Base-by-base conservation (phyloP, 2,113 vertebrate genomes). In the Rostratula benghalensis region DNA sequence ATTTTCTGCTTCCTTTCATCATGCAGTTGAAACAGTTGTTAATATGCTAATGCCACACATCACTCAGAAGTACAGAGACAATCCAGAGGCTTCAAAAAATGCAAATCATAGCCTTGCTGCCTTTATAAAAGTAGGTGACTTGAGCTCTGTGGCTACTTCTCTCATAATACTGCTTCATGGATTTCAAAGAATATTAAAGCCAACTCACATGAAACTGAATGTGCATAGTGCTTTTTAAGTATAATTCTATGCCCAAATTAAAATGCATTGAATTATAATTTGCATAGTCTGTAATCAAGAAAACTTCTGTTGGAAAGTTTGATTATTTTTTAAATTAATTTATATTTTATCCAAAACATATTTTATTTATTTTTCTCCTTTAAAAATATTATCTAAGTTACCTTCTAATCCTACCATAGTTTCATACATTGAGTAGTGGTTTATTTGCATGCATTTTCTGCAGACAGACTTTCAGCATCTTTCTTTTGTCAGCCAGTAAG, bases 31-130 rank as follows among this genome's bases (percentile, higher is more conserved):
- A 98, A 99, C 99, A 0, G 98, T 99, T 94, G 99, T 99, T 83
- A 99, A 99, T 92, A 99, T 99, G 99, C 97, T 99, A 92, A 99
- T 99, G 98, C 99, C 99, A 18, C 99, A 99, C 96, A 99, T 99
- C 96, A 99, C 99, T 54, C 99, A 99, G 97, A 99, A 99, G 94
- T 99, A 99, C 96, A 99, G 99, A 95, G 99, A 99, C 97, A 99
- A 99, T 97, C 98, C 99, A 57, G 99, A 99, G 65, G 99, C 99
- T 1, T 99, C 99, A 56, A 98, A 99, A 91, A 99, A 99, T 43
- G 99, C 99, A 70, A 99, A 99, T 95, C 99, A 99, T 78, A 99
- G 99, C 95, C 98, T 99, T 64, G 99, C 99, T 14, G 98, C 99
- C 95, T 99, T 99, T 95, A 98, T 99, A 96, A 99, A 99, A 98